Percentiles rank a stretch among this genome's conserved stretches.
Conservation (phyloP, 2,113 vertebrate genomes). For the Rhynchopsitta pachyrhyncha region DNA sequence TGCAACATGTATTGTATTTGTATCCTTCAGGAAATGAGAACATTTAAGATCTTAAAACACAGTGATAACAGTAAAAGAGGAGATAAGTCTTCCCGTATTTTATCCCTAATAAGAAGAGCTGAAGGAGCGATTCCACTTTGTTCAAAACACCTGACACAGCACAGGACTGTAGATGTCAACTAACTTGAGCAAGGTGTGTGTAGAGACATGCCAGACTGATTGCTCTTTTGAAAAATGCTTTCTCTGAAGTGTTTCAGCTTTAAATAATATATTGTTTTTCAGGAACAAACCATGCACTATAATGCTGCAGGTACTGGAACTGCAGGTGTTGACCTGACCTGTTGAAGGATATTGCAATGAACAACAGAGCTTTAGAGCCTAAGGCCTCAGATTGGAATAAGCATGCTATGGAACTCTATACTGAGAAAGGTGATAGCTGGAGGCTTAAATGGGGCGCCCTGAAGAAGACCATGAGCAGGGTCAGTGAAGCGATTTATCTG, state of each 20-base stretch:
- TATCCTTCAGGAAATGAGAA: neutral
- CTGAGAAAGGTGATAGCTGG: neutral
- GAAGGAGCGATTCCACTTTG: neutral
- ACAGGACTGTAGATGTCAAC: neutral
- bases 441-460: neutral
- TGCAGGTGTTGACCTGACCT: conserved; percentile 61
- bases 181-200: neutral
- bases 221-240: neutral
- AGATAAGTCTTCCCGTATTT: neutral
- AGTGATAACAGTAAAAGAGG: neutral
- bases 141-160: neutral
- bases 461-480: neutral
- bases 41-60: neutral
- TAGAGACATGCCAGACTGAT: neutral
- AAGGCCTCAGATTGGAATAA: neutral
- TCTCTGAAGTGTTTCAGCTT: neutral
- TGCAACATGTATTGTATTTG: neutral
- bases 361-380: neutral
- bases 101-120: fast-evolving
- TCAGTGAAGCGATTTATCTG: neutral
- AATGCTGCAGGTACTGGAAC: neutral
- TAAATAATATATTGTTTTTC: neutral
- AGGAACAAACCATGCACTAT: neutral
- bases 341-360: neutral
- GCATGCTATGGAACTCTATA: fast-evolving